Evolutionary conservation across 2,888 invertebrate species (phyloP), one percentile per base, ranked within the genome.

Genomic region (Drosophila putrida): DNA sequence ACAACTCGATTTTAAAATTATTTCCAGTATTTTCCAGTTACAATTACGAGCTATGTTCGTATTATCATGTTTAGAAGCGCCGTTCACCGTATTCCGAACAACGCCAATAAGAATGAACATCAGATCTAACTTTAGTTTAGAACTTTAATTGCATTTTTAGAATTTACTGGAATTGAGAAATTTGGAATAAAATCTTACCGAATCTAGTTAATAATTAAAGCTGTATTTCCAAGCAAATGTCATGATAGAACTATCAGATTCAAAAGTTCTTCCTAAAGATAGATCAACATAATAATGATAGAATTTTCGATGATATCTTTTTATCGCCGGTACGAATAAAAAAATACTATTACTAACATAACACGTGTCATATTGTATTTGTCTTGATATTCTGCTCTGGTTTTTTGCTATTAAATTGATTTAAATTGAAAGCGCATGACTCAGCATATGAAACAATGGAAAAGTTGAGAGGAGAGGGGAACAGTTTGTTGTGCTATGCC

Each of bases 341-440:
- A 31, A 31, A 31, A 31, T 31, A 2, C 9, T 31, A 31, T 20
- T 20, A 2, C 20, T 20, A 20, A 3, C 20, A 20, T 20, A 20
- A 2, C 1, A 20, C 3, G 20, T 20, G 20, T 20, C 63, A 60
- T 71, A 66, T 78, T 72, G 62, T 75, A 44, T 63, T 70, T 70
- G 70, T 78, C 77, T 80, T 65, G 80, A 82, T 78, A 81, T 75
- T 73, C 55, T 72, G 60, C 74, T 67, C 25, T 68, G 79, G 76
- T 71, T 71, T 65, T 61, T 57, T 78, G 41, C 31, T 33, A 33
- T 38, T 63, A 83, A 88, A 88, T 88, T 86, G 87, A 86, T 75
- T 88, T 79, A 71, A 86, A 88, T 88, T 86, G 87, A 81, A 81
- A 62, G 84, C 84, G 79, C 88, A 86, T 86, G 85, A 86, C 87